phyloP scores from a whole-genome alignment of 2,797 vertebrate genomes.

The Rhabdophis nuchalis region DNA sequence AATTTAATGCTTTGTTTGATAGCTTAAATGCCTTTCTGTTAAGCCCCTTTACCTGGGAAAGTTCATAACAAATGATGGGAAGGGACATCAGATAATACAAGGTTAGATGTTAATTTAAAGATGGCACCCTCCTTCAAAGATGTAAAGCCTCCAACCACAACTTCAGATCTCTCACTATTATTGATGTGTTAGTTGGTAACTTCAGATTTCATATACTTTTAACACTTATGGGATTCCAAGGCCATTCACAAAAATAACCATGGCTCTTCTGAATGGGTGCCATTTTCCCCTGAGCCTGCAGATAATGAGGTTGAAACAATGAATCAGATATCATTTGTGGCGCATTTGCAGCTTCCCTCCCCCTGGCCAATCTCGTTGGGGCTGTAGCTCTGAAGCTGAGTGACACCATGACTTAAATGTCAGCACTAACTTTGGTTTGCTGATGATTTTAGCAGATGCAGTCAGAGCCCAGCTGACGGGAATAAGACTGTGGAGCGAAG shows the following conservation, averaged over 20 bases:
- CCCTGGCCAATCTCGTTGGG: not conserved
- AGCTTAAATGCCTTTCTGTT: not conserved
- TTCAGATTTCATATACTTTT: not conserved
- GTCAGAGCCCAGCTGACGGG: slow-evolving; percentile 7
- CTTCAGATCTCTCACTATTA: not conserved
- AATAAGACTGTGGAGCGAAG: slow-evolving; percentile 19
- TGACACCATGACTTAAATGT: slow-evolving; percentile 39
- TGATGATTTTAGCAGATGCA: slow-evolving; percentile 41
- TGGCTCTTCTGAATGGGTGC: slow-evolving; percentile 18
- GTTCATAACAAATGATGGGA: not conserved
- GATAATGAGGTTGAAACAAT: slow-evolving; percentile 7
- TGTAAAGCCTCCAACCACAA: not conserved
- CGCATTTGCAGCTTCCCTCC: not conserved
- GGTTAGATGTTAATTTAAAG: not conserved
- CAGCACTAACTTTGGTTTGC: slow-evolving; percentile 34
- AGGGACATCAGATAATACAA: not conserved
- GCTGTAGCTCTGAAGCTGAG: slow-evolving; percentile 34
- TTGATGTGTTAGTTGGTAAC: not conserved
- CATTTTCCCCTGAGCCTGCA: slow-evolving; percentile 19
- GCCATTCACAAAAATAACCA: slow-evolving; percentile 8
- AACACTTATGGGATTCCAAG: not conserved
- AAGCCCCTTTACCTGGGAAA: not conserved
- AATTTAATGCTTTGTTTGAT: not conserved
- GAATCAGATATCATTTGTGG: slow-evolving; percentile 27
- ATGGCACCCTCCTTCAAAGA: not conserved